Conservation (phyloP, 2,797 vertebrate species). For the Vireo griseus region DNA sequence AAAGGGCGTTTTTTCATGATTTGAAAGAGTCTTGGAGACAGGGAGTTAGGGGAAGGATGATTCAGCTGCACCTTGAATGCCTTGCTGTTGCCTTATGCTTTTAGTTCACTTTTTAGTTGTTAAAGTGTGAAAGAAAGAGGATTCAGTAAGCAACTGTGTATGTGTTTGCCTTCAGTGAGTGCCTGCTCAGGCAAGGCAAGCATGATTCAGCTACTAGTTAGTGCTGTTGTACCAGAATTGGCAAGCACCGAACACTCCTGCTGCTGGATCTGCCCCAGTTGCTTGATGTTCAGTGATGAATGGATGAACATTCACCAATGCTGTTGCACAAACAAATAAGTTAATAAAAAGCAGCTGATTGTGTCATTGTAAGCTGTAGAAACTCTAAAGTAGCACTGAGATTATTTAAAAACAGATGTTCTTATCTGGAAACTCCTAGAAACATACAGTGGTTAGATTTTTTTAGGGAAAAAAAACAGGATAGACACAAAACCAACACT, state of each 20-base stretch:
- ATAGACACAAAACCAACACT: neutral
- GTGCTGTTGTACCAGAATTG: neutral
- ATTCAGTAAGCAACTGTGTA: neutral
- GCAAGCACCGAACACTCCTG: neutral
- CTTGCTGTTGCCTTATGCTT: neutral
- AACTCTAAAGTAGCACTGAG: neutral
- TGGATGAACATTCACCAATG: conserved; percentile 20
- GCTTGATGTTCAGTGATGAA: conserved; percentile 25
- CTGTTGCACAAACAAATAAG: conserved; percentile 49
- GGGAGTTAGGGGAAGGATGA: neutral
- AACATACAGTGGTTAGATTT: neutral
- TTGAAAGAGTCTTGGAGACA: neutral
- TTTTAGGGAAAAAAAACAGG: neutral
- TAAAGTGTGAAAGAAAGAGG: neutral
- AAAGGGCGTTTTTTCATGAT: neutral
- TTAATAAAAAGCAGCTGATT: conserved; percentile 57
- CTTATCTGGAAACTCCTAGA: conserved; percentile 21
- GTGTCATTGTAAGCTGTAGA: neutral
- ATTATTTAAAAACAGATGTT: conserved; percentile 50
- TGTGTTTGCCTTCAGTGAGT: neutral
- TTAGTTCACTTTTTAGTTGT: neutral
- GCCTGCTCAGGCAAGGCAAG: neutral
- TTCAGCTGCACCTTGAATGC: neutral
- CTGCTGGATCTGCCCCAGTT: conserved; percentile 42
- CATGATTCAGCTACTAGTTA: conserved; percentile 31